Evolutionary conservation across 2,888 invertebrate genomes (phyloP).

Genomic region (Lymantria monacha): DNA sequence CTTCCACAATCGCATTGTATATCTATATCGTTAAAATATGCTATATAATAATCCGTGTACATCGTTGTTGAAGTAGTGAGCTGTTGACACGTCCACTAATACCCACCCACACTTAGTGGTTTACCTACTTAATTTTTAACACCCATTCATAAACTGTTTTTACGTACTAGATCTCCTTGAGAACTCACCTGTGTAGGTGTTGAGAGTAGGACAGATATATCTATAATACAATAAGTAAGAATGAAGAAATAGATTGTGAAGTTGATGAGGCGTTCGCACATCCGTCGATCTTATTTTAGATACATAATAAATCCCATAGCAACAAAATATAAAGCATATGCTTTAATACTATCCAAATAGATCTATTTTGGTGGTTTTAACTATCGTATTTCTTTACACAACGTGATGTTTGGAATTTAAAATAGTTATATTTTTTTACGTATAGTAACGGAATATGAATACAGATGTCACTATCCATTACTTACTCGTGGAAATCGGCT

Average conservation of each 20-base stretch:
- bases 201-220: slow-evolving; percentile 28
- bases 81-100: slow-evolving; percentile 17
- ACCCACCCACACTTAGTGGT: slow-evolving; percentile 7
- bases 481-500: too few species aligned
- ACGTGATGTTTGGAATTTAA: too few species aligned
- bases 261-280: slow-evolving; percentile 41
- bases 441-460: too few species aligned
- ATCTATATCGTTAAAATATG: too few species aligned
- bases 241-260: slow-evolving; percentile 34
- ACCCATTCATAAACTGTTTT: slow-evolving; percentile 50
- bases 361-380: too few species aligned
- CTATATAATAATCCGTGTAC: too few species aligned
- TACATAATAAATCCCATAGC: slow-evolving; percentile 37
- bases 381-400: too few species aligned
- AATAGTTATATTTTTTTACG: too few species aligned
- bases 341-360: too few species aligned
- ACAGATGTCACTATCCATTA: too few species aligned
- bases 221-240: slow-evolving; percentile 12
- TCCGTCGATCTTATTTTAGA: slow-evolving; percentile 54
- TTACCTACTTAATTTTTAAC: slow-evolving; percentile 21
- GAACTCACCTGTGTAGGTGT: slow-evolving; percentile 41
- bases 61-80: neutral
- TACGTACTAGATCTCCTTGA: slow-evolving; percentile 56
- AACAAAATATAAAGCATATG: slow-evolving; percentile 31
- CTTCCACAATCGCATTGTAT: too few species aligned